Percentiles rank a stretch among this genome's conserved stretches.
phyloP scores from a whole-genome alignment of 2,113 vertebrate species.

The Saccopteryx bilineata region DNA sequence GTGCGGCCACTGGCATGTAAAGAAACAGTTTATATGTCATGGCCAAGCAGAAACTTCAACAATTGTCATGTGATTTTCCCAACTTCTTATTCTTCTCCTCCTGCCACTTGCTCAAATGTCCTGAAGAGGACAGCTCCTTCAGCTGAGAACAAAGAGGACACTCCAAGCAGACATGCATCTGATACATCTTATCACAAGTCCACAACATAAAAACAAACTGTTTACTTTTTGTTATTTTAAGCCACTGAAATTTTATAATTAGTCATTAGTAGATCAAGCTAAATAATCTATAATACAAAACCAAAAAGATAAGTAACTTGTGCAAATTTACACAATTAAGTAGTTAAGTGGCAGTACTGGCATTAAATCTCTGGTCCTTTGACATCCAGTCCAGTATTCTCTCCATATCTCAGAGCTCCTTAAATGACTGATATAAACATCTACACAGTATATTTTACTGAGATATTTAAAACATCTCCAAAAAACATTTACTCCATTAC shows the following conservation, averaged over 20 bases:
- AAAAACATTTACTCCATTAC: background rate
- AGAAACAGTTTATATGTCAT: background rate
- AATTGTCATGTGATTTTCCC: background rate
- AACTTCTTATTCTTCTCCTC: background rate
- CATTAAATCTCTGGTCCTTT: background rate
- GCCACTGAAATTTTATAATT: background rate
- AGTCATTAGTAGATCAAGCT: background rate
- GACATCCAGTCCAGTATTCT: background rate
- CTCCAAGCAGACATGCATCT: background rate
- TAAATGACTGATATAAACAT: background rate
- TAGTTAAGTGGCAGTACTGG: background rate
- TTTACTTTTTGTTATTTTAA: background rate
- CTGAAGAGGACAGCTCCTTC: background rate
- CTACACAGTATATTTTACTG: background rate
- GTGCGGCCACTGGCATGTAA: background rate
- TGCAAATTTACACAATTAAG: background rate
- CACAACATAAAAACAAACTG: background rate
- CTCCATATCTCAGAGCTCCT: slow-evolving; percentile 12
- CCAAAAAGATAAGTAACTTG: background rate
- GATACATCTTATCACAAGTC: background rate
- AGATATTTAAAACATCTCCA: background rate
- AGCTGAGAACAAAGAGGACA: background rate
- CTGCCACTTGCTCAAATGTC: background rate
- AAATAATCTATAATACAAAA: background rate
- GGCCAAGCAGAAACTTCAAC: background rate